These are phyloP conservation scores for Xenentodon cancila DNA, from an alignment of 2,797 vertebrate species.

Conservation along the genomic window DNA sequence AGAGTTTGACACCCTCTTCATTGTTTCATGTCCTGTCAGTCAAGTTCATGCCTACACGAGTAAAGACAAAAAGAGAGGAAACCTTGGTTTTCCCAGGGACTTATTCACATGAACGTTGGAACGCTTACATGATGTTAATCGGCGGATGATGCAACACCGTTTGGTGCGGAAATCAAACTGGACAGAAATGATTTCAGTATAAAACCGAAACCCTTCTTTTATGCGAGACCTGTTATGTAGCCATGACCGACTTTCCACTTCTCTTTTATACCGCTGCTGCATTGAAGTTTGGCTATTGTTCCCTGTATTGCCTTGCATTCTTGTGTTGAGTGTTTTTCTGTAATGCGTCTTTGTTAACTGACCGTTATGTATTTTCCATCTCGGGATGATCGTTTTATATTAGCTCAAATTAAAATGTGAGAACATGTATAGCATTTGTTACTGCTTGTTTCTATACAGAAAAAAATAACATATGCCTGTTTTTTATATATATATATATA, in stretches of 20 bases:
- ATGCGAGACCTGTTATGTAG: background rate
- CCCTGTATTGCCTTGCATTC: background rate
- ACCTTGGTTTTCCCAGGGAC: background rate
- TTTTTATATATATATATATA: too few relatives aligned
- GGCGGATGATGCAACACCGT: too few relatives aligned
- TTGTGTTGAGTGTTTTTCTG: background rate
- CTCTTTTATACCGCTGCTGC: background rate
- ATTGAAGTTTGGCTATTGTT: background rate
- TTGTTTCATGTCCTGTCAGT: background rate
- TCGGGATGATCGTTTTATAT: background rate
- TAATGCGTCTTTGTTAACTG: background rate
- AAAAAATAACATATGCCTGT: too few relatives aligned
- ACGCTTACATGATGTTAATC: too few relatives aligned
- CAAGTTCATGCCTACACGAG: background rate
- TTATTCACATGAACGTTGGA: background rate
- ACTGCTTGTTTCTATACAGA: too few relatives aligned
- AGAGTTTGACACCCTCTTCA: background rate
- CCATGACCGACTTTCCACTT: background rate
- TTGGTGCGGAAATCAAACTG: background rate
- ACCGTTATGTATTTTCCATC: background rate
- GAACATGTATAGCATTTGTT: background rate
- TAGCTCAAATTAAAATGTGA: background rate
- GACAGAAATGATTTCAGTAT: background rate
- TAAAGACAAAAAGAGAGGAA: conserved; percentile 1
- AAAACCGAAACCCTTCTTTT: background rate